Evolutionary conservation across 2,113 vertebrate species (phyloP).

Genomic region (Lasiurus borealis): DNA sequence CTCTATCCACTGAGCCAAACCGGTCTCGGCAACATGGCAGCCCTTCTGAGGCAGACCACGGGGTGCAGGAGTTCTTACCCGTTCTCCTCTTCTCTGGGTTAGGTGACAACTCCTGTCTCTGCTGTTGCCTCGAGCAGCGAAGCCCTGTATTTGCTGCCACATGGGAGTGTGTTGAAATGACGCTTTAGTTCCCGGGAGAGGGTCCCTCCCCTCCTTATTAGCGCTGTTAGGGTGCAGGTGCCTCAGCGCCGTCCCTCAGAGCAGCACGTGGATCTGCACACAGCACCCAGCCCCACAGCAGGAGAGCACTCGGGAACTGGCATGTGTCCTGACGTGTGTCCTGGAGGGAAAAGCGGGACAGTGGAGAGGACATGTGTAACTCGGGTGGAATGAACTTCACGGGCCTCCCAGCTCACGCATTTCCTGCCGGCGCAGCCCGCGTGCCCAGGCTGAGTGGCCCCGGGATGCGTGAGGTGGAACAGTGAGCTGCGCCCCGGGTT

Average conservation of each 20-base stretch:
- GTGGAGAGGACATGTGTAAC: not conserved
- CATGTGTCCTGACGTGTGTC: not conserved
- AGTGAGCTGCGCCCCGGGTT: not conserved
- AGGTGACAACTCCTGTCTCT: not conserved
- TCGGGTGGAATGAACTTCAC: not conserved
- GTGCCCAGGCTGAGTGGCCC: fast-evolving
- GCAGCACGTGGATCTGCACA: not conserved
- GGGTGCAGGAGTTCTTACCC: not conserved
- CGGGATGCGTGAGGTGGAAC: not conserved
- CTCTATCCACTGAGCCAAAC: too few species aligned
- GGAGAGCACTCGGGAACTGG: not conserved
- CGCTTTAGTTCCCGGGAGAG: not conserved
- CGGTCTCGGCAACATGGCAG: too few species aligned
- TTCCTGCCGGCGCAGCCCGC: not conserved
- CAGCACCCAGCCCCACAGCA: not conserved
- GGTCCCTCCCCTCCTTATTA: not conserved
- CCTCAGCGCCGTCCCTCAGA: not conserved
- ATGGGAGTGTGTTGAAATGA: not conserved
- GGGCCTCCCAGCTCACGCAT: not conserved
- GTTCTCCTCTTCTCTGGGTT: not conserved
- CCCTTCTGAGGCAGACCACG: not conserved
- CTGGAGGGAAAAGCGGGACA: not conserved
- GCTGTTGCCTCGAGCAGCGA: not conserved
- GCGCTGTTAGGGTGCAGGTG: fast-evolving
- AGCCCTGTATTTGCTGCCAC: not conserved